phyloP scores from a whole-genome alignment of 2,113 vertebrate genomes.

The Ceyx margarethae region DNA sequence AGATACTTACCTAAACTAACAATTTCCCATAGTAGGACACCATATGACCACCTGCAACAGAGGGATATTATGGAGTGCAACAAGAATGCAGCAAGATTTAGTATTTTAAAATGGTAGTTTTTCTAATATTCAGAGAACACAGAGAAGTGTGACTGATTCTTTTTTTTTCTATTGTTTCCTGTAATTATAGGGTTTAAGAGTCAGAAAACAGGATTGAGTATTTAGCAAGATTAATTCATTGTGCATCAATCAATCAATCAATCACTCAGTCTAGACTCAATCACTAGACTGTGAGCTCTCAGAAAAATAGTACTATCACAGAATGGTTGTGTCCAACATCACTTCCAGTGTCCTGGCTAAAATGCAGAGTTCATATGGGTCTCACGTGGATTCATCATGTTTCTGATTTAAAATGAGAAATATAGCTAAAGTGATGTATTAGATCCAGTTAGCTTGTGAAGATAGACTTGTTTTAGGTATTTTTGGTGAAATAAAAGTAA shows the following conservation, averaged over 20 bases:
- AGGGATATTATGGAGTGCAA: neutral
- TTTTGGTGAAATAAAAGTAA: neutral
- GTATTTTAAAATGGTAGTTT: neutral
- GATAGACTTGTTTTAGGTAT: neutral
- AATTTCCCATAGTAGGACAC: slow-evolving; percentile 88
- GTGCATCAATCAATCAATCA: neutral
- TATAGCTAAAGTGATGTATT: neutral
- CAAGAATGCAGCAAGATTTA: neutral
- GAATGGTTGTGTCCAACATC: neutral
- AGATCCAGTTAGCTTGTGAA: neutral
- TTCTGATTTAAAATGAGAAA: neutral
- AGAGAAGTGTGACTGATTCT: neutral
- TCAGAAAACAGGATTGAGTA: neutral
- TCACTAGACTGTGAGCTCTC: neutral
- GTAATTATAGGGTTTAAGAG: neutral
- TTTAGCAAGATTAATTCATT: neutral
- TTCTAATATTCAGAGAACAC: neutral
- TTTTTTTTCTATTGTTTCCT: neutral
- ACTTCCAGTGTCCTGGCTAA: neutral
- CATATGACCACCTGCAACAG: slow-evolving; percentile 85
- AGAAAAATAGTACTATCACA: neutral
- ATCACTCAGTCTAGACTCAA: no score
- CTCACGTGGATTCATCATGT: neutral
- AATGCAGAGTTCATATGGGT: neutral
- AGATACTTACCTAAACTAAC: slow-evolving; percentile 85